A percentile compares a stretch with the other conserved stretches of the same genome.
These are phyloP conservation scores for Muraenolepis orangiensis DNA, from an alignment of 2,797 vertebrate genomes.

Conservation along the genomic window DNA sequence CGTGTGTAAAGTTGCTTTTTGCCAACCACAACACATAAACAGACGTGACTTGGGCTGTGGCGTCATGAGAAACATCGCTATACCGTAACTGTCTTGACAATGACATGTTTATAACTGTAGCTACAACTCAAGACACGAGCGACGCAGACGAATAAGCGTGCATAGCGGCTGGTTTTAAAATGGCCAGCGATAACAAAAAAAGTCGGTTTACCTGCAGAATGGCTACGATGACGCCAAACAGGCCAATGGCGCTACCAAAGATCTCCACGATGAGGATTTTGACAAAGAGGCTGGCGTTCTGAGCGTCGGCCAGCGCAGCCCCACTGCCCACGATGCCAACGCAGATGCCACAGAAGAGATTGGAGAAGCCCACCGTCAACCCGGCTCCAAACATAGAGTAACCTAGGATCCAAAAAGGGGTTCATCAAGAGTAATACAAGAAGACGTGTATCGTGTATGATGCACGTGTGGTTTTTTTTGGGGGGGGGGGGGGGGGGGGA, in stretches of 20 bases:
- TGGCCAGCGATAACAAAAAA: background rate
- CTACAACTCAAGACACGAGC: no score
- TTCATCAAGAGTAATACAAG: background rate
- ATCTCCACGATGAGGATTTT: conserved; percentile 99
- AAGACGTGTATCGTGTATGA: background rate
- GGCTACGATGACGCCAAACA: conserved; percentile 97
- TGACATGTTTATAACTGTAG: no score
- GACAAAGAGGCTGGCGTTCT: conserved; percentile 95
- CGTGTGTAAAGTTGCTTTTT: no score
- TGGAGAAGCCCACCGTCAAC: conserved; percentile 95
- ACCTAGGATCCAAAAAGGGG: conserved; percentile 63
- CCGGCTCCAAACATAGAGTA: conserved; percentile 99
- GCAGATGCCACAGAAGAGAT: conserved; percentile 98
- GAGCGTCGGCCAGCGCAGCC: conserved; percentile 93
- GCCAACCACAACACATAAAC: no score
- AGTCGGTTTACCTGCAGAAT: conserved; percentile 87
- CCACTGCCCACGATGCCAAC: conserved; percentile 98
- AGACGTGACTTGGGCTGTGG: no score
- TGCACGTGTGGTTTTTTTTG: background rate
- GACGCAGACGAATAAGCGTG: no score
- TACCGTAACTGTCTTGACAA: no score
- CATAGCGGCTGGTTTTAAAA: background rate
- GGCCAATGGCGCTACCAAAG: conserved; percentile 96
- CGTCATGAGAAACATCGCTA: no score
- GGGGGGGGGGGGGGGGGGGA: no score